phyloP scores from a whole-genome alignment of 2,113 vertebrate genomes.

The Tapirus terrestris region DNA sequence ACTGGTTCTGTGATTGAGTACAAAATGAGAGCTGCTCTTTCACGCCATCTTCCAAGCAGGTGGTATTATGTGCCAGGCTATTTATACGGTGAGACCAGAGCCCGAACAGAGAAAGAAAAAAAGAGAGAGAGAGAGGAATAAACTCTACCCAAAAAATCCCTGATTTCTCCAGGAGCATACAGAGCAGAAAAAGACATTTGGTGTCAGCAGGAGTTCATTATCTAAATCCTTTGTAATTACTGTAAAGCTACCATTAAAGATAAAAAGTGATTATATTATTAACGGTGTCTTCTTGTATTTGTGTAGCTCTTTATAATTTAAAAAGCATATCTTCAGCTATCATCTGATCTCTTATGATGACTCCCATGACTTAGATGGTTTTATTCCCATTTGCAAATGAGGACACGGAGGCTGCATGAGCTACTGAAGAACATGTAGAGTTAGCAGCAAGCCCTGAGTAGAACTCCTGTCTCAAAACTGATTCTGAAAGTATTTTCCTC shows the following conservation, averaged over 20 bases:
- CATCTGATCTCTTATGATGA: neutral
- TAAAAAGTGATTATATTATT: conserved; percentile 22
- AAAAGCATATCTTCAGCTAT: neutral
- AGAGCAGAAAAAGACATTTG: neutral
- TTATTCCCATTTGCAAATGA: conserved; percentile 32
- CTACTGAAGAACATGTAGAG: neutral
- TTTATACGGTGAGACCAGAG: conserved; percentile 36
- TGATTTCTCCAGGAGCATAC: neutral
- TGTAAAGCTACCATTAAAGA: conserved; percentile 53
- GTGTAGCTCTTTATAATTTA: neutral
- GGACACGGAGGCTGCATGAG: neutral
- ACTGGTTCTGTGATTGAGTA: conserved; percentile 78
- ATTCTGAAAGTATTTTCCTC: neutral
- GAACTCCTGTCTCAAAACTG: neutral
- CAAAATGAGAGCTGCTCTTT: conserved; percentile 79
- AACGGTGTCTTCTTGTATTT: neutral
- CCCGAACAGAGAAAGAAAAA: neutral
- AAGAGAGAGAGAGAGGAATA: neutral
- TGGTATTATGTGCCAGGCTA: conserved; percentile 73
- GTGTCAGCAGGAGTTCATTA: neutral
- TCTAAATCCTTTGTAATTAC: neutral
- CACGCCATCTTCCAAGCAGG: conserved; percentile 52
- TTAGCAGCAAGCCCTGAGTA: neutral
- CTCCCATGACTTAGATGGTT: neutral
- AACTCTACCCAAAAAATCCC: neutral